phyloP scores from a whole-genome alignment of 1,140 invertebrate genomes.

The Pogonus chalceus region DNA sequence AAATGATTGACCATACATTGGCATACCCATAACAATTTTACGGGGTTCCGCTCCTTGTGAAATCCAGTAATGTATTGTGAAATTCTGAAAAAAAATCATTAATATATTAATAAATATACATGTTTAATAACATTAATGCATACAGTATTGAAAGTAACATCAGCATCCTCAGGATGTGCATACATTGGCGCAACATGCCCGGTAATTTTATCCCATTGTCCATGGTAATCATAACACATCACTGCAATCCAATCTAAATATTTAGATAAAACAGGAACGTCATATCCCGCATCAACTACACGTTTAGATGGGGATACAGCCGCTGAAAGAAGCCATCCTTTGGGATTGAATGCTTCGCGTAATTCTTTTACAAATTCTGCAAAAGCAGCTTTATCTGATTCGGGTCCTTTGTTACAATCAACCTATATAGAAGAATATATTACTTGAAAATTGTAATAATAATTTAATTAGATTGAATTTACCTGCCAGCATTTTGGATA shows the following conservation, averaged over 20 bases:
- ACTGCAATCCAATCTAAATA: slow-evolving; percentile 81
- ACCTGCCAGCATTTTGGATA: slow-evolving; percentile 66
- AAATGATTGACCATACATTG: slow-evolving; percentile 77
- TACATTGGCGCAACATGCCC: slow-evolving; percentile 81
- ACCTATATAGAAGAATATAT: slow-evolving; percentile 29
- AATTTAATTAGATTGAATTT: slow-evolving; percentile 13
- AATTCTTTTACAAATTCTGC: slow-evolving; percentile 43
- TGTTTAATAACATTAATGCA: slow-evolving; percentile 18
- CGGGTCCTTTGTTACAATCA: slow-evolving; percentile 46
- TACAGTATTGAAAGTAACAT: slow-evolving; percentile 67
- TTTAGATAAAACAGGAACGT: slow-evolving; percentile 55
- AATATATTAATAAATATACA: slow-evolving; percentile 1
- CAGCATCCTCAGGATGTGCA: slow-evolving; percentile 55
- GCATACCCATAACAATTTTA: slow-evolving; percentile 74
- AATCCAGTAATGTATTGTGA: slow-evolving; percentile 72
- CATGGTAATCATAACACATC: slow-evolving; percentile 86
- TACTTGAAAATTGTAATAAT: background rate
- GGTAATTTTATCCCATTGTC: slow-evolving; percentile 83
- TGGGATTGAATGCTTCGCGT: slow-evolving; percentile 42
- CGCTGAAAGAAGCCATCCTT: slow-evolving; percentile 41
- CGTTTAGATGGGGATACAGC: slow-evolving; percentile 48
- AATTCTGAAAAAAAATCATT: slow-evolving; percentile 49
- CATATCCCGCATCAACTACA: slow-evolving; percentile 51
- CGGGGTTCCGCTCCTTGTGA: slow-evolving; percentile 58
- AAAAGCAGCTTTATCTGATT: slow-evolving; percentile 45